Percentiles rank a stretch among this genome's conserved stretches.
phyloP scores from a whole-genome alignment of 2,888 invertebrate genomes.

The Nipponacmea schrenckii region DNA sequence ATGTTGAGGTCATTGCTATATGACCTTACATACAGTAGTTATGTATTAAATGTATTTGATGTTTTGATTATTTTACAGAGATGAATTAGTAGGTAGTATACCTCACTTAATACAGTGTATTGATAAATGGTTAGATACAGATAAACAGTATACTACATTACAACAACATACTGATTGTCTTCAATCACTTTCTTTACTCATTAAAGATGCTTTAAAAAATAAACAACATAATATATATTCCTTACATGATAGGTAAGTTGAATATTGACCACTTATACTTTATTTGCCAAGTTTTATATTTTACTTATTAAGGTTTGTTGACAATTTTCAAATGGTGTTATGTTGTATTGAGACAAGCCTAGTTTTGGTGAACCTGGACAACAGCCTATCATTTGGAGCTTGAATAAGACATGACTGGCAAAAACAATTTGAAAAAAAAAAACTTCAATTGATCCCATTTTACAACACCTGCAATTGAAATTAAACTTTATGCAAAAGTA shows the following conservation, averaged over 20 bases:
- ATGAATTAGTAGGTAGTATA: background rate
- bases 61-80: background rate
- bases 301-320: no score
- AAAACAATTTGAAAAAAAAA: background rate
- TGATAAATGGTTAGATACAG: background rate
- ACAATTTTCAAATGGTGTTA: no score
- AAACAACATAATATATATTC: conserved; percentile 5
- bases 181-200: background rate
- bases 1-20: no score
- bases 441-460: background rate
- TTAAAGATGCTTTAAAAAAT: background rate
- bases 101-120: background rate
- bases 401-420: background rate
- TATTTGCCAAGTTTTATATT: no score
- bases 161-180: background rate
- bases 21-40: no score
- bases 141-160: background rate
- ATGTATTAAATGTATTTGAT: no score
- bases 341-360: no score
- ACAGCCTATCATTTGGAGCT: no score
- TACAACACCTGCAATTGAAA: no score
- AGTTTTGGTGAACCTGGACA: no score
- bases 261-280: background rate
- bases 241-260: background rate
- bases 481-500: no score